These are phyloP conservation scores for Notiomystis cincta DNA, from an alignment of 2,113 vertebrate species.

Conservation along the genomic window DNA sequence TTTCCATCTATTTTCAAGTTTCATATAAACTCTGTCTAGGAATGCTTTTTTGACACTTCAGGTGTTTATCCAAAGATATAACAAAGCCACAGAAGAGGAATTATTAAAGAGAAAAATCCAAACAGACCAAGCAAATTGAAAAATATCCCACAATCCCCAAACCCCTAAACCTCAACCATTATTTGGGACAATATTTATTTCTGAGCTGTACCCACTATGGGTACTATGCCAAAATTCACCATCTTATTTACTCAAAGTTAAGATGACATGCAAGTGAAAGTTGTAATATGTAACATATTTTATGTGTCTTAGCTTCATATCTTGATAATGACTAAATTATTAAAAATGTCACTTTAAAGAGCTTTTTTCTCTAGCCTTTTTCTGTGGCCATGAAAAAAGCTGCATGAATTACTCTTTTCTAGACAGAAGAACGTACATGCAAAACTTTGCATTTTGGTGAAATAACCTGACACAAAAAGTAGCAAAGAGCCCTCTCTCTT, in stretches of 20 bases:
- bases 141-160: accelerated
- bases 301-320: background rate
- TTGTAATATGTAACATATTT: background rate
- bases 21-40: background rate
- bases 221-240: background rate
- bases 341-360: background rate
- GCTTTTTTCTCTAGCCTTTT: background rate
- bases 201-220: background rate
- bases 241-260: background rate
- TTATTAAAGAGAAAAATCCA: background rate
- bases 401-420: background rate
- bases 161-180: accelerated
- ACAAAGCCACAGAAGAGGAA: background rate
- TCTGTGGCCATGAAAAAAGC: background rate
- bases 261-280: background rate
- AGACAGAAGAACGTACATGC: background rate
- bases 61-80: background rate
- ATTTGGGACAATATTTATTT: background rate
- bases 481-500: background rate
- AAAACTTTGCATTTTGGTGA: background rate
- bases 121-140: background rate
- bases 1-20: background rate
- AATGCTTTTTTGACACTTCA: background rate
- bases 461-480: background rate
- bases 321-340: background rate